Conservation (phyloP, 2,888 invertebrate species). For the Caradrina clavipalpis region DNA sequence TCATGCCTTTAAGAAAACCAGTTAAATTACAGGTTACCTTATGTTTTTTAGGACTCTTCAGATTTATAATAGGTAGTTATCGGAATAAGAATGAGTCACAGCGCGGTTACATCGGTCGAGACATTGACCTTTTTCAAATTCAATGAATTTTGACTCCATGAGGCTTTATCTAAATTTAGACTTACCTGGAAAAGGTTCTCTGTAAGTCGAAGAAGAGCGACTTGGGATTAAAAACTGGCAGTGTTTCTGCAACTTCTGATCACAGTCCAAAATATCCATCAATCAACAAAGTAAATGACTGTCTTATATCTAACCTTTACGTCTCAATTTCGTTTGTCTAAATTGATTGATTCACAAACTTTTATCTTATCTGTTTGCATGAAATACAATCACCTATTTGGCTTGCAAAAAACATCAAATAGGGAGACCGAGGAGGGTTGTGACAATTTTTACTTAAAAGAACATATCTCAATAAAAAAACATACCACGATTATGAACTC, state of each 20-base stretch:
- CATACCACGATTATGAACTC: too few relatives aligned
- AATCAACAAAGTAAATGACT: not conserved
- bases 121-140: conserved; percentile 58
- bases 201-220: conserved; percentile 17
- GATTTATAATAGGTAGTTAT: conserved; percentile 33
- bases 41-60: conserved; percentile 38
- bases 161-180: conserved; percentile 41
- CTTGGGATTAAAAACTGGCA: not conserved
- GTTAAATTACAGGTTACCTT: conserved; percentile 28
- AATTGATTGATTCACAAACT: not conserved
- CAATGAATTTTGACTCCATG: conserved; percentile 37
- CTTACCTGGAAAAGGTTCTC: conserved; percentile 40
- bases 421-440: too few relatives aligned
- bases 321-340: not conserved
- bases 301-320: not conserved
- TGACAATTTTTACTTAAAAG: too few relatives aligned
- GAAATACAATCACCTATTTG: conserved; percentile 8
- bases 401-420: conserved; percentile 8
- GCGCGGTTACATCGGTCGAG: conserved; percentile 37
- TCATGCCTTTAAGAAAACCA: conserved; percentile 2
- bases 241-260: not conserved
- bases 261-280: not conserved
- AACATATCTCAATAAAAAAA: too few relatives aligned
- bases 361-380: not conserved
- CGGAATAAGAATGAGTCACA: conserved; percentile 58